Conservation (phyloP, 2,797 vertebrate species). For the Anabacerthia variegaticeps region DNA sequence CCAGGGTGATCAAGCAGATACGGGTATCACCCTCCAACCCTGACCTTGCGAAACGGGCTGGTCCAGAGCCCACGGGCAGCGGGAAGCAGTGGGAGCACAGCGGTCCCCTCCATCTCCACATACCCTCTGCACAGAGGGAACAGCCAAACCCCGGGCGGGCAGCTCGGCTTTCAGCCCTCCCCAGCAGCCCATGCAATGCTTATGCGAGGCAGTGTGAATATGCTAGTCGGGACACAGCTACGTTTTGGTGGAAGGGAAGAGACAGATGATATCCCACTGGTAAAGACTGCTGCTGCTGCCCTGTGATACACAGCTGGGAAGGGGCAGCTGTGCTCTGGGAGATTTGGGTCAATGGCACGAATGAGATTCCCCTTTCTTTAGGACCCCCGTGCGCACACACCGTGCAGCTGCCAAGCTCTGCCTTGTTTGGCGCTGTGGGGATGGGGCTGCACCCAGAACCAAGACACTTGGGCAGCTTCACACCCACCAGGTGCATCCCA, state of each 20-base stretch:
- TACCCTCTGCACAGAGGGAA: fast-evolving
- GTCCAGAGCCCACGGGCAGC: fast-evolving
- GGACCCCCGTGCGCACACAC: fast-evolving
- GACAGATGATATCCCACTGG: neutral
- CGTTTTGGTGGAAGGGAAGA: neutral
- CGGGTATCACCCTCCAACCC: fast-evolving
- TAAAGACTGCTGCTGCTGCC: too few relatives aligned
- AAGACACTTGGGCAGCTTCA: neutral
- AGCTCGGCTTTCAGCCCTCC: neutral
- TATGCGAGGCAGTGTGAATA: fast-evolving
- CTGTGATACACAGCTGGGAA: too few relatives aligned
- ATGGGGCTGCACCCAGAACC: fast-evolving
- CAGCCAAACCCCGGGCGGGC: neutral
- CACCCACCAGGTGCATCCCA: neutral
- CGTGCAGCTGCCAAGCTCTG: neutral
- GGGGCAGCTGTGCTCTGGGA: too few relatives aligned
- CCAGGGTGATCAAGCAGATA: fast-evolving
- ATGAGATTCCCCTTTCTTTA: neutral
- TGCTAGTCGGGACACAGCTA: fast-evolving
- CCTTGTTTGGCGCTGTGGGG: neutral
- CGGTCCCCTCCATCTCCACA: neutral
- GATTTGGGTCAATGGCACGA: too few relatives aligned
- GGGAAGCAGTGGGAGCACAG: neutral
- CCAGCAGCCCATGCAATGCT: neutral
- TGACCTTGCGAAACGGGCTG: fast-evolving